A percentile compares a stretch with the other conserved stretches of the same genome.
phyloP scores from a whole-genome alignment of 2,113 vertebrate species.

The Phylloscopus trochilus region DNA sequence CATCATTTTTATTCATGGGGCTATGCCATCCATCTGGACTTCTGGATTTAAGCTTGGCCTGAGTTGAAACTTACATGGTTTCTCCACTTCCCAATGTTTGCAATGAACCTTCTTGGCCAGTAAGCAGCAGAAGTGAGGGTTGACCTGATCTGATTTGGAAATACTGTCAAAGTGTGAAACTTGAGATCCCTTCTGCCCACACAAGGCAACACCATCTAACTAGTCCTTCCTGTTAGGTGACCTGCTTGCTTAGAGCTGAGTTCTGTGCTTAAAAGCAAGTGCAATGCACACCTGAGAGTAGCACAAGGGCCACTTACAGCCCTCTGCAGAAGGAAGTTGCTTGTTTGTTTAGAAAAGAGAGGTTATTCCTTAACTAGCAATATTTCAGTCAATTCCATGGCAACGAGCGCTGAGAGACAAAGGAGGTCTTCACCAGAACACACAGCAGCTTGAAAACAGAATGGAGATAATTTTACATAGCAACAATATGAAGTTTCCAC shows the following conservation, averaged over 20 bases:
- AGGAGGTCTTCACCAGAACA: background rate
- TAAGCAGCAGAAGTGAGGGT: background rate
- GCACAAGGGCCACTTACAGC: background rate
- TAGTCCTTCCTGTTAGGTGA: background rate
- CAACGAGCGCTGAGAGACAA: slow-evolving; percentile 32
- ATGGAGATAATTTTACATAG: background rate
- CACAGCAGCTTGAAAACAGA: background rate
- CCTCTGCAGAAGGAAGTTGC: background rate
- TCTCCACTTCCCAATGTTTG: background rate
- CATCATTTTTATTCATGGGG: background rate
- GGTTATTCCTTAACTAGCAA: background rate
- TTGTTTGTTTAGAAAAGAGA: slow-evolving; percentile 54
- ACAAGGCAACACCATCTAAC: background rate
- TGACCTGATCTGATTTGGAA: background rate
- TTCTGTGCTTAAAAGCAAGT: background rate
- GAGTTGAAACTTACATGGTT: background rate
- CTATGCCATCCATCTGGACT: background rate
- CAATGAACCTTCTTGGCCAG: background rate
- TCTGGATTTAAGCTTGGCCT: background rate
- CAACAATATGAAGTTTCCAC: background rate
- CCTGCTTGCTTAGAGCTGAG: background rate
- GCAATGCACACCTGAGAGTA: background rate
- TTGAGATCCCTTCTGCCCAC: background rate
- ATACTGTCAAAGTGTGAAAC: background rate
- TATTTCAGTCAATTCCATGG: slow-evolving; percentile 53